These are phyloP conservation scores for Nematopogon swammerdamellus DNA, from an alignment of 2,888 invertebrate species.

Conservation along the genomic window DNA sequence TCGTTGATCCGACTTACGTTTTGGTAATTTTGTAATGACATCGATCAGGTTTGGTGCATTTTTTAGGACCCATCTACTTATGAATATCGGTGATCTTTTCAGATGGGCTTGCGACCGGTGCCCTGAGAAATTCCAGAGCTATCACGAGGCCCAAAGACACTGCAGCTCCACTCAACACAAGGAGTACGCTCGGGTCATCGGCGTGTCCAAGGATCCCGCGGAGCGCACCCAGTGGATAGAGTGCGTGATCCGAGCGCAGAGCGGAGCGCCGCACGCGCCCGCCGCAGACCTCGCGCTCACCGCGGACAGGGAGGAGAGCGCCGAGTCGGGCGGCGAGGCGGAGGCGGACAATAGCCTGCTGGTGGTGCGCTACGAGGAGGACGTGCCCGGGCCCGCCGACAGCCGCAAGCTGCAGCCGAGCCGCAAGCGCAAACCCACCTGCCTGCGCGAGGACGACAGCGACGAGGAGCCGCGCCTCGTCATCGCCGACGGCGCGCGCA, in stretches of 20 bases:
- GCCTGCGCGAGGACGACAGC: slow-evolving; percentile 16
- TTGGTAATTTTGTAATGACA: background rate
- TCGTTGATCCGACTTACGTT: background rate
- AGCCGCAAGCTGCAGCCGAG: slow-evolving; percentile 10
- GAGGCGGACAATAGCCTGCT: slow-evolving; percentile 37
- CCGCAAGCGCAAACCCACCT: slow-evolving; percentile 11
- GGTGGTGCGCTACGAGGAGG: slow-evolving; percentile 32
- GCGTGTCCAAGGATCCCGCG: slow-evolving; percentile 24
- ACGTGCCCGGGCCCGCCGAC: slow-evolving; percentile 24
- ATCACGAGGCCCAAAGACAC: slow-evolving; percentile 42
- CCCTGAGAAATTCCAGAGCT: slow-evolving; percentile 25
- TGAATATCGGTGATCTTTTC: slow-evolving; percentile 14
- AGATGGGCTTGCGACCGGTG: slow-evolving; percentile 43
- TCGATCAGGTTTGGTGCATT: background rate
- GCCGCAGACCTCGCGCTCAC: background rate
- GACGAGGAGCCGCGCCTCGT: slow-evolving; percentile 24
- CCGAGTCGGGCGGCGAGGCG: too few species aligned
- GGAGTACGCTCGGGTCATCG: slow-evolving; percentile 16
- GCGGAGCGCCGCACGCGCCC: slow-evolving; percentile 5
- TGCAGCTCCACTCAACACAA: slow-evolving; percentile 16
- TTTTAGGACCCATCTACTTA: slow-evolving; percentile 1
- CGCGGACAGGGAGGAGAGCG: background rate
- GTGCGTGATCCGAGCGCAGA: slow-evolving; percentile 22
- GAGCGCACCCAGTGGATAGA: slow-evolving; percentile 28
- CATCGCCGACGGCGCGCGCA: slow-evolving; percentile 21